Conservation (phyloP, 2,113 vertebrate species). For the Megaceryle maxima region DNA sequence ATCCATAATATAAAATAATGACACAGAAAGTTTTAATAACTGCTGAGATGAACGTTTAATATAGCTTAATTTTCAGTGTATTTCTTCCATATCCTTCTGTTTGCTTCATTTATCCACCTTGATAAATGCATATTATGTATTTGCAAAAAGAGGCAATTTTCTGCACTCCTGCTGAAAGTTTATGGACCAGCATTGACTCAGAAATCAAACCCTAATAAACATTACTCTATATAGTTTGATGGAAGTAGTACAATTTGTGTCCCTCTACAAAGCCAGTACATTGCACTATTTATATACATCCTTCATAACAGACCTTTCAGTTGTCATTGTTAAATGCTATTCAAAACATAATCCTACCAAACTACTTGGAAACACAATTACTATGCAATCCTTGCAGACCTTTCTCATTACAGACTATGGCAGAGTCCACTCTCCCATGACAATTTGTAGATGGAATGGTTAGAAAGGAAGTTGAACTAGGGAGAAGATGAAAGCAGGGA, state of each 20-base stretch:
- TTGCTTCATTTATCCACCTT: background rate
- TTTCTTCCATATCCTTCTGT: background rate
- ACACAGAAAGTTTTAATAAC: background rate
- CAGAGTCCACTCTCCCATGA: background rate
- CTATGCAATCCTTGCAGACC: background rate
- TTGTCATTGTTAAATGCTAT: background rate
- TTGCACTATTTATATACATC: background rate
- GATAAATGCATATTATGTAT: accelerated
- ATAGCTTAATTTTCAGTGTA: background rate
- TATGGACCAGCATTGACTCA: background rate
- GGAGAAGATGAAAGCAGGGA: background rate
- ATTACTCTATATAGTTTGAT: background rate
- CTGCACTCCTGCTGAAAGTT: background rate
- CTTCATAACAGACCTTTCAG: background rate
- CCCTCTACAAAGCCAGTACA: background rate
- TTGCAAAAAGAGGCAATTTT: background rate
- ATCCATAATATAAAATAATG: background rate
- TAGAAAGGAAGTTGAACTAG: background rate
- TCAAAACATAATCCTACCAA: background rate
- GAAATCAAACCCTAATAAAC: background rate
- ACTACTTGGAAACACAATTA: background rate
- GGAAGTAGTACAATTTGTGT: background rate
- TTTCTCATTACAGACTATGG: background rate
- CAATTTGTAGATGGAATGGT: background rate
- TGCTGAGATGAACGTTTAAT: background rate